Evolutionary conservation across 2,888 invertebrate genomes (phyloP), one percentile per base, ranked within the genome.

Genomic region (Steinernema scapterisci): DNA sequence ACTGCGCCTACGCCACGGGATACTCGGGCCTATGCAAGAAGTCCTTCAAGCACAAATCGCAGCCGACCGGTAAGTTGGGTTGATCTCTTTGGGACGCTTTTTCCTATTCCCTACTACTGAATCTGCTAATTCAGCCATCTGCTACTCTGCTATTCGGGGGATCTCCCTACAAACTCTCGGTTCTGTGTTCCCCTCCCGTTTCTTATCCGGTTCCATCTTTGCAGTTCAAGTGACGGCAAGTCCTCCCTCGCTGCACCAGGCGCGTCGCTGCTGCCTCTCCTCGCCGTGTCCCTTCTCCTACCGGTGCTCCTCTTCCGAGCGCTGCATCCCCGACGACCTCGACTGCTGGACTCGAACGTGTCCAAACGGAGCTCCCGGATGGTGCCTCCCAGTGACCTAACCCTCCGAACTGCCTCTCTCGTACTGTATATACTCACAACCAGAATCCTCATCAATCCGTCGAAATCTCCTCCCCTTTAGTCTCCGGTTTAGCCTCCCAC

Each of bases 271-370:
- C 71, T 70, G 74, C 43, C 48, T 74, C 54, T 45, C 52, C 19
- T 46, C 45, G 44, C 46, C 71, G 45, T 45, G 46, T 27, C 21
- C 45, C 23, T 71, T 46, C 71, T 25, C 21, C 5, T 45, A 43
- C 44, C 71, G 71, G 1, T 71, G 71, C 38, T 38, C 38, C n/a
- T 38, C 63, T 13, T 11, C 63, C 27, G 74, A 74, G 21, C 71
- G 74, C 51, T 74, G 74, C 43, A 74, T 74, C 72, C 74, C 74
- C 27, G 74, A 74, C 46, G 74, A 74, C 23, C 52, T 74, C n/a
- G 51, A 74, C 51, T 74, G 74, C 56, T 70, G 70, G 54, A 70
- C 70, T 9, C 44, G 70, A 46, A 45, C 38, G 43, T 74, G 74
- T 27, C 43, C 19, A 7, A 71, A 71, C 46, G 70, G 43, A 31